phyloP scores from a whole-genome alignment of 2,113 vertebrate species.

The Atractosteus spatula region DNA sequence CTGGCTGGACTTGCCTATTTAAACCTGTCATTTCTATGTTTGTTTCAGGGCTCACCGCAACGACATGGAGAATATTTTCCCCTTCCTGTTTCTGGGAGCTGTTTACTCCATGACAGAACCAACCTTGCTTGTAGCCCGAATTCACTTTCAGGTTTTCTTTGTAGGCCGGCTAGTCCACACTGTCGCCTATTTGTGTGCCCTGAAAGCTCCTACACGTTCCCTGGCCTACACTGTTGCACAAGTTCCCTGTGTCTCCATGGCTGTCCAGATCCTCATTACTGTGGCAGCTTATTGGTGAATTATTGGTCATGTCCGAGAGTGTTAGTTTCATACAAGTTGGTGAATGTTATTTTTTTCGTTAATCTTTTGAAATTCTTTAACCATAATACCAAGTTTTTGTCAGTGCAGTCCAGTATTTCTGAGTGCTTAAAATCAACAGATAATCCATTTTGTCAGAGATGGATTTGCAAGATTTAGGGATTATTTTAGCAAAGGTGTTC shows the following conservation, averaged over 20 bases:
- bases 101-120: constrained; percentile 83
- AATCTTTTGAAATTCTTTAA: no score
- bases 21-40: neutral
- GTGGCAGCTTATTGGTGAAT: constrained; percentile 60
- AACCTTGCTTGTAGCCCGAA: constrained; percentile 62
- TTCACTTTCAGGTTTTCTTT: constrained; percentile 85
- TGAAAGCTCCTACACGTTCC: constrained; percentile 79
- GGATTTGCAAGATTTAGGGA: no score
- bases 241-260: constrained; percentile 89
- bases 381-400: no score
- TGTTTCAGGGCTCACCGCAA: constrained; percentile 80
- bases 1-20: no score
- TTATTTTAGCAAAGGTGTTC: no score
- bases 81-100: constrained; percentile 90
- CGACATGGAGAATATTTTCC: constrained; percentile 91
- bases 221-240: constrained; percentile 80
- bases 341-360: no score
- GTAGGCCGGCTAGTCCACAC: constrained; percentile 75
- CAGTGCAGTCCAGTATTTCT: no score
- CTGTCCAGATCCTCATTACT: constrained; percentile 77
- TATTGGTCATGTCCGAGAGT: no score
- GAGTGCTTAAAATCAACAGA: no score
- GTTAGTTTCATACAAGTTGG: no score
- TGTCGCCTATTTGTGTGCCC: constrained; percentile 73
- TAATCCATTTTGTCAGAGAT: no score